These are phyloP conservation scores for Rosalia funebris DNA, from an alignment of 2,888 invertebrate genomes.

Conservation along the genomic window DNA sequence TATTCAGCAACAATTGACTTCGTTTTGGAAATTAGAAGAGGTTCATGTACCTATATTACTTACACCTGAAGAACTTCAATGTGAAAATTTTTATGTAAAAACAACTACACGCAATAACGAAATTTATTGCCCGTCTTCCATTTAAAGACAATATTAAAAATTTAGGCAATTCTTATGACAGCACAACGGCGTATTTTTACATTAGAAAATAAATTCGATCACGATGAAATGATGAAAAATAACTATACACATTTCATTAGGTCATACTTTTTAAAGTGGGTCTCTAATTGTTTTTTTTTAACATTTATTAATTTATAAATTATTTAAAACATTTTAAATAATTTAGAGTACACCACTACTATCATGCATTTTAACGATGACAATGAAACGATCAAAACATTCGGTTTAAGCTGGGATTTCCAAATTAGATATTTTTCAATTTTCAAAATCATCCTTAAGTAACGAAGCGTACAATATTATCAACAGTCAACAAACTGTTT, in stretches of 20 bases:
- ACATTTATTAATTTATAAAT: not conserved
- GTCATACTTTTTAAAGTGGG: not conserved
- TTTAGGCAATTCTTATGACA: conserved; percentile 16
- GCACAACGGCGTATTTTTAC: conserved; percentile 17
- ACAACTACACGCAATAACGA: not conserved
- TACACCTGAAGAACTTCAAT: conserved; percentile 12
- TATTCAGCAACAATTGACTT: conserved; percentile 19
- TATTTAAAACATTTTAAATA: not conserved
- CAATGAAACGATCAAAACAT: conserved; percentile 20
- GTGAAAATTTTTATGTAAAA: conserved; percentile 7
- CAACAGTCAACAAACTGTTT: conserved; percentile 28
- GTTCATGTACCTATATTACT: not conserved
- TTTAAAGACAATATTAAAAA: conserved; percentile 19
- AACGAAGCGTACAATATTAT: conserved; percentile 30
- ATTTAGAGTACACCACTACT: conserved; percentile 5
- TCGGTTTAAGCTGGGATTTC: conserved; percentile 26
- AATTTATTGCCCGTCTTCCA: conserved; percentile 13
- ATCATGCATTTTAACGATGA: conserved; percentile 13
- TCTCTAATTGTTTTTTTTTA: not conserved
- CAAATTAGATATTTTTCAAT: conserved; percentile 19
- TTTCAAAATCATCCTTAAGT: not conserved
- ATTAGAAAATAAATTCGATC: conserved; percentile 5
- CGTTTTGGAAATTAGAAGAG: conserved; percentile 47
- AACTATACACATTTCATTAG: conserved; percentile 2
- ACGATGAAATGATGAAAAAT: not conserved